Evolutionary conservation across 1,140 invertebrate genomes (phyloP), one percentile per base, ranked within the genome.

Genomic region (Bombus affinis): DNA sequence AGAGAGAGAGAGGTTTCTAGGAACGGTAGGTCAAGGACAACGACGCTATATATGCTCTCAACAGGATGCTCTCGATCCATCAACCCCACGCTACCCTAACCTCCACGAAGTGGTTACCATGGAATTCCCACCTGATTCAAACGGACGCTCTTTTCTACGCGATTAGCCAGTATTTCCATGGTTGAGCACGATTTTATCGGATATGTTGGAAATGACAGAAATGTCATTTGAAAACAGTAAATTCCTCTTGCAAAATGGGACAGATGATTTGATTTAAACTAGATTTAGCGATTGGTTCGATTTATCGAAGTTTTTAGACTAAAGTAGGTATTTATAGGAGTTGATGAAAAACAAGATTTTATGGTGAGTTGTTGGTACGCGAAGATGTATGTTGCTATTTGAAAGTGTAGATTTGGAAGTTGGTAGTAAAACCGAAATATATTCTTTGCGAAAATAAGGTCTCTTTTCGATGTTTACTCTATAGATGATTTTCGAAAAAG

Each of bases 1-100:
- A 84, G 53, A 37, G 42, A 42, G 62, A 10, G 18, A 3, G 66
- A 18, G 78, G 73, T 47, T 59, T 83, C 73, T 53, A 83, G 73
- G 62, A 73, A 93, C 83, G 83, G 83, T 93, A 92, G 94, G 93
- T 95, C 94, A 94, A 93, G 92, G 91, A 88, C 92, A 93, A 94
- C 90, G 92, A 93, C 91, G 92, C 90, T 88, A 90, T 78, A 72
- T 76, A 42, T 81, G 53, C 53, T 59, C 32, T 79, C 81, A 71
- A 87, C 86, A 83, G 87, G 84, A 83, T 91, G 89, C 89, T 89
- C 85, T 87, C 84, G 72, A 79, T 75, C 85, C 88, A 73, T 87
- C 77, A 90, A 66, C 76, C 57, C 32, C 22, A 53, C 75, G 70
- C 86, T 87, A 76, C 85, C 85, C 86, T 88, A 83, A 92, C 86